Base-by-base conservation (phyloP, 2,888 invertebrate species). In the Exephanes ischioxanthus region DNA sequence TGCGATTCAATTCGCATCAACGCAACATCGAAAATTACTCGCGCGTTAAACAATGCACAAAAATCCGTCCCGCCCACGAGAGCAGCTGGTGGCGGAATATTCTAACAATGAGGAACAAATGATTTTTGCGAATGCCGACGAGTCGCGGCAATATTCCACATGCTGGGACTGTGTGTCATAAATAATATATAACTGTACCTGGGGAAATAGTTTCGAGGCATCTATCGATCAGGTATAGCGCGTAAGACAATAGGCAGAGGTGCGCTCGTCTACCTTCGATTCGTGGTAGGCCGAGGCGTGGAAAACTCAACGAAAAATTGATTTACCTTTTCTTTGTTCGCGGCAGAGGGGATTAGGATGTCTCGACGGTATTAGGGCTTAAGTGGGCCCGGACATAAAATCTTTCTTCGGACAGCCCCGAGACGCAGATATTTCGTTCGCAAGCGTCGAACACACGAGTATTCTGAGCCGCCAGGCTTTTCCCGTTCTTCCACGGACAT, bases 191-290 rank as follows among this genome's bases (percentile, higher is more conserved):
- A 61, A 61, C 58, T 26, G 73, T 61, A 73, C 22, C 48, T 4
- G 7, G 30, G 61, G 2, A 41, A 45, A 58, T 71, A 22, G 22
- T 71, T n/a, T 11, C 9, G 16, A 58, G 41, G 61, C 70, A 70
- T 79, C 48, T 70, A 58, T 19, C 55, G 58, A 71, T 55, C 68
- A 79, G 70, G 71, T 70, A 71, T 45, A 45, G 2, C 6, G 61
- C n/a, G n/a, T 33, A 33, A 33, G 30, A 33, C 33, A 1, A 33
- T 1, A 16, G 61, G 2, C 19, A 22, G 22, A 58, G 58, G 58
- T 58, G 22, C 11, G 22, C 9, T 22, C 22, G 58, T 14, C 14
- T 58, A 11, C 58, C 58, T 2, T 58, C 58, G 58, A 22, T 58
- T 58, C 58, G 58, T 11, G 11, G 58, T 58, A 58, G 26, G 1